phyloP scores from a whole-genome alignment of 2,113 vertebrate genomes.

The Pygoscelis antarcticus region DNA sequence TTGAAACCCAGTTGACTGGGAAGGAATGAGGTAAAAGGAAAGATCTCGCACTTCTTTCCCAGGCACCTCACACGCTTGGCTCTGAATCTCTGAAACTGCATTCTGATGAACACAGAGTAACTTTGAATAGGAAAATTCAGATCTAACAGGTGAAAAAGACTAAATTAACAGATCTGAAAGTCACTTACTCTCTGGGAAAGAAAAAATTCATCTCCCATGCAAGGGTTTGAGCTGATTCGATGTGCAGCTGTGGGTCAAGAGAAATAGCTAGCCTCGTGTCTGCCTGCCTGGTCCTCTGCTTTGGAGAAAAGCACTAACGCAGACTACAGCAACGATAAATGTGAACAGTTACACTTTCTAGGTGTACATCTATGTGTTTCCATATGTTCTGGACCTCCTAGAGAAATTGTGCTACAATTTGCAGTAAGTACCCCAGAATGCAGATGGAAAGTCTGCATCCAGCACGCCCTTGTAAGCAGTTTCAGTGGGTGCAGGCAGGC shows the following conservation, averaged over 20 bases:
- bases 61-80: not conserved
- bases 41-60: not conserved
- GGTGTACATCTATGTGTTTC: not conserved
- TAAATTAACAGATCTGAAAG: not conserved
- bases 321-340: not conserved
- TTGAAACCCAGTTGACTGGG: not conserved
- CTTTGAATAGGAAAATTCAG: not conserved
- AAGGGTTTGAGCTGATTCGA: not conserved
- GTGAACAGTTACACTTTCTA: not conserved
- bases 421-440: not conserved
- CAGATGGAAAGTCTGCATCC: accelerated
- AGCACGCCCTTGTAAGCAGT: not conserved
- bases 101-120: not conserved
- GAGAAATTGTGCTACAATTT: not conserved
- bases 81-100: not conserved
- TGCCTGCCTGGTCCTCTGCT: not conserved
- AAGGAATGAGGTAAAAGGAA: not conserved
- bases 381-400: accelerated
- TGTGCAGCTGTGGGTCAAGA: not conserved
- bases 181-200: not conserved
- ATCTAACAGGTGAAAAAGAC: not conserved
- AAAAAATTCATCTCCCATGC: not conserved
- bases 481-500: not conserved
- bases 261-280: not conserved
- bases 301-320: not conserved